Base-by-base conservation (phyloP, 2,888 invertebrate genomes). In the Ptychoptera albimana region DNA sequence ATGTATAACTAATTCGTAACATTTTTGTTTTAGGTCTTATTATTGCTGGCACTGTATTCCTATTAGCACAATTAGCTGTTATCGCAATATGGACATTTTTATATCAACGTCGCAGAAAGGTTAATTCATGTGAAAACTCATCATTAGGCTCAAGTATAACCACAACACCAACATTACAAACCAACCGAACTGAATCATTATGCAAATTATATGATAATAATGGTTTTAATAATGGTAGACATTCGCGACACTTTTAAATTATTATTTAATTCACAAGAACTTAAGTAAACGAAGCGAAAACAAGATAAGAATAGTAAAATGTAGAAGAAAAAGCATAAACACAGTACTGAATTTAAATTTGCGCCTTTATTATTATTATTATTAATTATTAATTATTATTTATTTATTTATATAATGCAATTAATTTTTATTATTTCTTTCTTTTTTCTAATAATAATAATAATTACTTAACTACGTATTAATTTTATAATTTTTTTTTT, bases 71-170 rank as follows among this genome's bases (percentile, higher is more conserved):
- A 70, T 74, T 91, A 60, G 82, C 83, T 56, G 78, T 91, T 49
- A 79, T 91, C 53, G 82, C 85, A 41, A 84, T 82, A 50, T 89
- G 87, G 86, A 82, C 87, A 50, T 86, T 85, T 68, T 76, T 87
- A 60, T 86, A 86, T 79, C 86, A 87, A 63, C 74, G 84, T 55
- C 73, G 82, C 60, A 76, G 79, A 55, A 68, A 63, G 50, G 55
- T 60, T 48, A 49, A 54, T 50, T 55, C 64, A 69, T 45, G 49
- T 37, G 48, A 51, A 39, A 50, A 40, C 39, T 53, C 57, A 50
- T 48, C 56, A 35, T 34, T 42, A 34, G 35, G 42, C 46, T 55
- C 56, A 45, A 55, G 58, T 77, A 68, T 71, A 75, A 71, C 63
- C 73, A 64, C 63, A 75, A 67, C 74, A 80, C 67, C 63, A 73